A percentile compares a stretch with the other conserved stretches of the same genome.
These are phyloP conservation scores for Geopemphigus sp. DNA, from an alignment of 1,140 invertebrate genomes.

Conservation along the genomic window DNA sequence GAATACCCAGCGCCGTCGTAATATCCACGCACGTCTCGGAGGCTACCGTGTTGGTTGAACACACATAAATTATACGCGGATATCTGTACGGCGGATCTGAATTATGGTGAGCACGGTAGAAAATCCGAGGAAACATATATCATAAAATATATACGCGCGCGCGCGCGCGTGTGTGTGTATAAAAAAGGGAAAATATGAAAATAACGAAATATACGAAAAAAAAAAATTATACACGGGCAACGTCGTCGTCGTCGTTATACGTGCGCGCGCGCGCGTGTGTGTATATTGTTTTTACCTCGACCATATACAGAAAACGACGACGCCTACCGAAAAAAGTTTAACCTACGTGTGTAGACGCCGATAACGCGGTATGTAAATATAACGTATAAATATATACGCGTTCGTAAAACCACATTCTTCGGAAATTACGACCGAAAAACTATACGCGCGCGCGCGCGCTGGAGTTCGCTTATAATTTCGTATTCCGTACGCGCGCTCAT, in stretches of 20 bases:
- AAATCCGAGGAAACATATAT: constrained; percentile 48
- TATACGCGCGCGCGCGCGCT: not conserved
- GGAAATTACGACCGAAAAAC: constrained; percentile 38
- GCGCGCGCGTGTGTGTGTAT: too few species aligned
- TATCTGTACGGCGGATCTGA: constrained; percentile 48
- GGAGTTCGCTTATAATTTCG: constrained; percentile 32
- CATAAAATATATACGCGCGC: too few species aligned
- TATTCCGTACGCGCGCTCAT: constrained; percentile 14
- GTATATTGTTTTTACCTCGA: constrained; percentile 38
- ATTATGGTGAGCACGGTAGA: constrained; percentile 41
- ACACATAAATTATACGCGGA: constrained; percentile 46
- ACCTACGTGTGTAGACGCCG: constrained; percentile 40
- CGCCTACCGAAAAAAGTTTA: constrained; percentile 49
- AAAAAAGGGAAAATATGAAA: constrained; percentile 14
- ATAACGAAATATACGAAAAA: constrained; percentile 6
- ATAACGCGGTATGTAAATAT: constrained; percentile 29
- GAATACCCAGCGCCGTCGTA: not conserved
- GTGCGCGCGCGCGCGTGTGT: not conserved
- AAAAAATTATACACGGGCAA: constrained; percentile 24
- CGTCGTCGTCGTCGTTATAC: too few species aligned
- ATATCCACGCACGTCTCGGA: constrained; percentile 37
- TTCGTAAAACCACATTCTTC: constrained; percentile 45
- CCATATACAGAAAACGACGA: constrained; percentile 46
- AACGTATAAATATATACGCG: not conserved
- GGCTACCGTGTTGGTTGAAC: constrained; percentile 46